A percentile compares a stretch with the other conserved stretches of the same genome.
These are phyloP conservation scores for Agrochola lota DNA, from an alignment of 2,888 invertebrate species.

Conservation along the genomic window DNA sequence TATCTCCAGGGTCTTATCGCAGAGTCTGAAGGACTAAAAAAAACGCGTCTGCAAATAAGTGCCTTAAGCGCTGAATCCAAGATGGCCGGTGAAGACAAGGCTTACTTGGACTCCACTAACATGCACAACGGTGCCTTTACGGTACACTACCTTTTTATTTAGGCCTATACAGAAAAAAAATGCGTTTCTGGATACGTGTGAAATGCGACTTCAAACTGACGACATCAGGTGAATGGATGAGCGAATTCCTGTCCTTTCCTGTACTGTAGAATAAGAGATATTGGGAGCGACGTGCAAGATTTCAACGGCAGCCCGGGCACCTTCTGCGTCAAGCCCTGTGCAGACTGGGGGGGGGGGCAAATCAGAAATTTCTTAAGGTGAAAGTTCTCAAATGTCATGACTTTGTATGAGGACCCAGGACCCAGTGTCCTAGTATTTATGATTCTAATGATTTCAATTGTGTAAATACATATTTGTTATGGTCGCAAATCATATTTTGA, in stretches of 20 bases:
- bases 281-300: neutral
- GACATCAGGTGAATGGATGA: neutral
- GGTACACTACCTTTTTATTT: slow-evolving; percentile 45
- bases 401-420: too few species aligned
- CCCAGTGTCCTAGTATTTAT: too few species aligned
- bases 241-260: neutral
- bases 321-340: too few species aligned
- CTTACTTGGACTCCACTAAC: slow-evolving; percentile 32
- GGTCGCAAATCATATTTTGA: too few species aligned
- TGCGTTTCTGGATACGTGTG: neutral
- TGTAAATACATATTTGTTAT: too few species aligned
- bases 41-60: slow-evolving; percentile 74
- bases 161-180: neutral
- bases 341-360: too few species aligned
- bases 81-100: slow-evolving; percentile 63
- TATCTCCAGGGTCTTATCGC: slow-evolving; percentile 73
- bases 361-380: too few species aligned
- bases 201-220: neutral
- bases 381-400: too few species aligned
- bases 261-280: neutral
- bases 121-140: slow-evolving; percentile 46
- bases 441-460: too few species aligned
- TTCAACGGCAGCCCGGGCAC: neutral
- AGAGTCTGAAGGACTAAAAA: slow-evolving; percentile 73
- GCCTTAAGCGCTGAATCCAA: slow-evolving; percentile 75